Evolutionary conservation across 2,888 invertebrate species (phyloP), one percentile per base, ranked within the genome.

Genomic region (Subacronicta megacephala): DNA sequence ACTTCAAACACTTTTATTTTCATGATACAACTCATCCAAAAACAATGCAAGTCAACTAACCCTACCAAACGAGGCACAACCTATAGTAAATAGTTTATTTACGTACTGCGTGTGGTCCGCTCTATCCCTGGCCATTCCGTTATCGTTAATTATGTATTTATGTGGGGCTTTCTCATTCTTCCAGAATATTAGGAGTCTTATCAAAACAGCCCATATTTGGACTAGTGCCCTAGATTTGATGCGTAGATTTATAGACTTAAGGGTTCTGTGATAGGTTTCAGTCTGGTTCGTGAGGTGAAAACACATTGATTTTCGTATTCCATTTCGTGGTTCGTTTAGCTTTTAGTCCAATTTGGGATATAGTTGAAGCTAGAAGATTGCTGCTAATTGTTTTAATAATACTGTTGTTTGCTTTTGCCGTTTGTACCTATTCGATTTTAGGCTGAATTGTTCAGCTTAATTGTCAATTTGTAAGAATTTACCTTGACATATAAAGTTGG

Each of bases 131-230:
- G 62, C 80, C 65, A 65, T 73, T 73, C 61, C 67, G 56, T 61
- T 72, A 64, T 68, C 68, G 71, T 81, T 80, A 77, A 80, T 80
- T 82, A 83, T 80, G 69, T 75, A 82, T 74, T 61, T 69, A 72
- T 61, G 72, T 64, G 65, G 71, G 68, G 52, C 64, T 71, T 68
- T 67, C 75, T 67, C 67, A 66, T 67, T 71, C 66, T 71, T 59
- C 43, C 50, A 53, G 58, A 61, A 72, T 71, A 62, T 64, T 68
- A 63, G 47, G 17, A 59, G 64, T 31, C 57, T 68, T 73, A 73
- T 72, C 69, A 69, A 55, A 61, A 65, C 64, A 54, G 43, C 54
- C 53, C 44, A 62, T 44, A 62, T 37, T 52, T 42, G 52, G 46
- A 38, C 55, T 49, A 29, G 46, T 49, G 57, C 38, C 61, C 62